phyloP scores from a whole-genome alignment of 2,797 vertebrate genomes.

The Oryzias sinensis region DNA sequence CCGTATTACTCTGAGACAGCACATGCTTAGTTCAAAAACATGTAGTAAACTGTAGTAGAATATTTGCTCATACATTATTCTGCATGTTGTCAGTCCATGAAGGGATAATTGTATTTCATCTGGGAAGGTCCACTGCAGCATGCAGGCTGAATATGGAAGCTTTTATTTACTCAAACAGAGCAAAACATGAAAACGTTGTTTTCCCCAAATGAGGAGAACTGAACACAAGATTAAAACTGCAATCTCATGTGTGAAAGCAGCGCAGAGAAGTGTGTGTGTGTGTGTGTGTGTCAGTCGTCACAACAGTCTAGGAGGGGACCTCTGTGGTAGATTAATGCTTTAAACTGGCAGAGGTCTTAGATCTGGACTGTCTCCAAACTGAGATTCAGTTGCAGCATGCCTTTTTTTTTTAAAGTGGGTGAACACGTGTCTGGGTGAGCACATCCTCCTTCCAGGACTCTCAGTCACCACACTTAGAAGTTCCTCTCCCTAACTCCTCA shows the following conservation, averaged over 20 bases:
- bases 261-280: conserved; percentile 1
- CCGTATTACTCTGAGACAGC: conserved; percentile 21
- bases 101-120: too few species aligned
- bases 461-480: not conserved
- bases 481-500: too few species aligned
- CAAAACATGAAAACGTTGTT: too few species aligned
- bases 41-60: too few species aligned
- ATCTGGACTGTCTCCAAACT: conserved; percentile 29
- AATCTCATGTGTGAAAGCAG: not conserved
- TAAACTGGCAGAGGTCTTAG: conserved; percentile 25
- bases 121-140: too few species aligned
- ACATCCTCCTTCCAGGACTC: conserved; percentile 1
- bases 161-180: too few species aligned
- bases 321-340: conserved; percentile 39
- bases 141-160: too few species aligned
- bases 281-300: conserved; percentile 26
- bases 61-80: too few species aligned
- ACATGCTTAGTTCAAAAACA: too few species aligned
- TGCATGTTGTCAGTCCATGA: too few species aligned
- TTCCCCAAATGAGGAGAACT: too few species aligned
- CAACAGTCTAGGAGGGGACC: conserved; percentile 24
- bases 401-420: conserved; percentile 1
- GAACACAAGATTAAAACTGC: too few species aligned
- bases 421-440: conserved; percentile 5
- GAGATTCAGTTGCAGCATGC: conserved; percentile 13